Evolutionary conservation across 2,888 invertebrate species (phyloP), one percentile per base, ranked within the genome.

Genomic region (Pemphredon lugubris): DNA sequence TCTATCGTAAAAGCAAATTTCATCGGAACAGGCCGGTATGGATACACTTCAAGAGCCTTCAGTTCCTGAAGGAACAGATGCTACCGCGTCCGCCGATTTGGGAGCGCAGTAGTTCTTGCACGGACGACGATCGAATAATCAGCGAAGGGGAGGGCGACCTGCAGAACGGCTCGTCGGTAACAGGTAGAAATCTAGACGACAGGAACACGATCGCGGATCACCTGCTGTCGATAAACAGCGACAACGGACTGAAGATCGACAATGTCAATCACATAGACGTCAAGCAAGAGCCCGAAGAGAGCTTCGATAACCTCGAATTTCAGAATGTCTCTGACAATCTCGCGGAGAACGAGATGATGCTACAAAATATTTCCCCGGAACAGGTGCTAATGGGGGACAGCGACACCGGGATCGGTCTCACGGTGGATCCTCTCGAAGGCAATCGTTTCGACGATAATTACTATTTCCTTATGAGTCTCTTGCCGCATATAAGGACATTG

Each of bases 1-100:
- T 86, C n/a, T 88, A 83, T 30, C 79, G 83, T 9, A 86, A 86
- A 72, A 88, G 84, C 57, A 87, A 87, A 68, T 86, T 79, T 32
- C 83, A 83, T 32, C 83, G 86, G 23, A 85, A 83, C 34, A 84
- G 87, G 14, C 87, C 89, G 16, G 83, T 87, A 32, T 90, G 90
- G 90, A 88, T 87, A 32, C 89, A 90, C 60, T 90, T 87, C 75
- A 88, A 90, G 65, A 87, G 87, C 20, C 81, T 90, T 40, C 84
- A 87, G 20, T 90, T 90, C 63, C 83, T 90, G n/a, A 90, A 88
- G 69, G 89, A 89, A 5, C 90, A 90, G 73, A 89, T 90, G 89
- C 57, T 86, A 50, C 87, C 88, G 3, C 81, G 85, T 30, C 89
- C 88, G 2, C 87, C 89, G 1, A 85, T 87, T 50, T 89, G 88